These are phyloP conservation scores for Dinomys branickii DNA, from an alignment of 2,113 vertebrate species.

Conservation along the genomic window DNA sequence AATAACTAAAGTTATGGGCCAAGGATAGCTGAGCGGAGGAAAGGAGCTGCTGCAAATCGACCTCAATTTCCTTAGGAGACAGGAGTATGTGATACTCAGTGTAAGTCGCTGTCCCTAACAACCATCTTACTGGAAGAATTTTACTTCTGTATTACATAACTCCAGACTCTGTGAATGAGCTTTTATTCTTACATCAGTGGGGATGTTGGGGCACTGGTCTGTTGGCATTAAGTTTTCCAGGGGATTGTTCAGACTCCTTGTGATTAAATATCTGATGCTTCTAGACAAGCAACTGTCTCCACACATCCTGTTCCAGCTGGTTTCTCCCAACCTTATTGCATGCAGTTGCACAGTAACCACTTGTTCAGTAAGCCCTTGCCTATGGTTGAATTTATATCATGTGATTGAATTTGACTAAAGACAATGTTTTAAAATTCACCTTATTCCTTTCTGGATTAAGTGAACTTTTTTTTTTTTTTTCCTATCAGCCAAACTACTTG, in stretches of 20 bases:
- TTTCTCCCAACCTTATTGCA: not conserved
- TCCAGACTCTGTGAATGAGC: not conserved
- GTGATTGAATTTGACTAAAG: not conserved
- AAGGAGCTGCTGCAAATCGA: not conserved
- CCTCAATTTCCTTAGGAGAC: not conserved
- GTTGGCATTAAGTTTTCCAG: not conserved
- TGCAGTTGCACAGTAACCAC: not conserved
- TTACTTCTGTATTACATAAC: not conserved
- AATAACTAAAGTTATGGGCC: not conserved
- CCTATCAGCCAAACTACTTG: not conserved
- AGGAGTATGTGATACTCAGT: not conserved
- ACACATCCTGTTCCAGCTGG: not conserved
- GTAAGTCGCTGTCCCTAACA: not conserved
- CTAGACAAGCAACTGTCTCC: not conserved
- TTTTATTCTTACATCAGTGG: not conserved
- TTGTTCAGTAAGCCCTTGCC: not conserved
- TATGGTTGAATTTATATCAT: not conserved
- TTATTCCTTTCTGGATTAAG: not conserved
- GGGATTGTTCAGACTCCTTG: not conserved
- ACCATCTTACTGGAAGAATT: not conserved
- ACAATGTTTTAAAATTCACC: not conserved
- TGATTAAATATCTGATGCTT: not conserved
- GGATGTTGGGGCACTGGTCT: not conserved
- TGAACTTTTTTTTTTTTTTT: not conserved
- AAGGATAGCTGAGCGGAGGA: not conserved